Base-by-base conservation (phyloP, 2,113 vertebrate genomes). In the Paramisgurnus dabryanus region DNA sequence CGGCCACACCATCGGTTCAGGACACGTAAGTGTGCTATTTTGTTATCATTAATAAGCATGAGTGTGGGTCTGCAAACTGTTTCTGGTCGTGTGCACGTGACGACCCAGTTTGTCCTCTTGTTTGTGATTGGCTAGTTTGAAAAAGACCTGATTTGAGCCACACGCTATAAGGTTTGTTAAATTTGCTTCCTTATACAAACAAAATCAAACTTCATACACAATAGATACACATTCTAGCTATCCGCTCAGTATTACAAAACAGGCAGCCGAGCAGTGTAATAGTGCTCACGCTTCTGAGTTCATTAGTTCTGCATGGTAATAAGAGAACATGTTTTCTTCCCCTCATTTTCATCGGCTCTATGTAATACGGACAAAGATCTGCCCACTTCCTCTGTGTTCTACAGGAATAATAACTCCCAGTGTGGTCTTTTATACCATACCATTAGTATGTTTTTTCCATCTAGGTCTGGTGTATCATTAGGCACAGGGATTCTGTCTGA, bases 1-100 rank as follows among this genome's bases (percentile, higher is more conserved):
- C 91, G 92, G 40, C 92, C 92, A 69, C 92, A 92, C 82, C 91
- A 93, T 70, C 92, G 92, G 80, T 90, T 89, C 89, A 84, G 91
- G 82, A 91, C 90, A 45, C 88, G 92, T 93, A 69, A 93, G 92
- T 92, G 22, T 68, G 41, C 71, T 78, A 66, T 2, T 17, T 8
- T 40, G 39, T 12, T 9, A 57, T 49, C 18, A 17, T 43, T n/a
- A 10, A 57, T 5, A 39, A 50, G 18, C 49, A 74, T 73, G 41
- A 2, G 50, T 63, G 64, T 80, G 39, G 58, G 43, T 57, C 13
- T 53, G 22, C 27, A 45, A 34, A 41, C 22, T 7, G 11, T 22
- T 40, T 49, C 41, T 41, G 39, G 17, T 57, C 40, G 17, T 50
- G 57, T 22, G 27, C 40, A 1, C 45, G 17, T 9, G 7, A 58